These are phyloP conservation scores for Euplagia quadripunctaria DNA, from an alignment of 2,888 invertebrate species.

Conservation along the genomic window DNA sequence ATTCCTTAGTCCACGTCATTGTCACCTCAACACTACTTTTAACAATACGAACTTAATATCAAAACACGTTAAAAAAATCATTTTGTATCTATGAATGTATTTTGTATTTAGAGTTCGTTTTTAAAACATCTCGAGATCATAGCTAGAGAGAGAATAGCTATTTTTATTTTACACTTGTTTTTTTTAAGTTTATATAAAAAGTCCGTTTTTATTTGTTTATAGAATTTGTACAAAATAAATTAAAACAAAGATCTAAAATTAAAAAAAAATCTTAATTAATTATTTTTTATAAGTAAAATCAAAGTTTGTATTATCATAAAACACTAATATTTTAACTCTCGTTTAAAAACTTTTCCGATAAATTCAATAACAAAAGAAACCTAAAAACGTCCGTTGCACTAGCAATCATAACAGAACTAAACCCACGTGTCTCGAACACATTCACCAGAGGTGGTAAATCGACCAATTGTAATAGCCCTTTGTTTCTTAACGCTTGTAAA, in stretches of 20 bases:
- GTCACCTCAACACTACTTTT: conserved; percentile 50
- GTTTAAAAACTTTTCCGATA: conserved; percentile 12
- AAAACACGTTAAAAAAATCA: conserved; percentile 22
- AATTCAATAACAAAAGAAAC: background rate
- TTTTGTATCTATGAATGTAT: conserved; percentile 10
- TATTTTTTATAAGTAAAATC: background rate
- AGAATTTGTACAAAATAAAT: background rate
- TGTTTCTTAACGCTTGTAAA: conserved; percentile 25
- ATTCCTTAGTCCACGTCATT: conserved; percentile 81
- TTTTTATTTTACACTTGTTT: background rate
- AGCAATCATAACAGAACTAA: conserved; percentile 41
- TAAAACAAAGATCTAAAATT: background rate
- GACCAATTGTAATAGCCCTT: conserved; percentile 22
- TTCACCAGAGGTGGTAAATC: conserved; percentile 28
- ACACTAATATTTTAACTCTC: background rate
- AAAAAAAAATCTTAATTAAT: no score
- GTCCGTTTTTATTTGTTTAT: background rate
- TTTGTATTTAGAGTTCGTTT: background rate
- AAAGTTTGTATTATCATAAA: background rate
- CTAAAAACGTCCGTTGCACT: conserved; percentile 27
- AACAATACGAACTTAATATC: conserved; percentile 17
- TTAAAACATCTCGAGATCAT: conserved; percentile 3
- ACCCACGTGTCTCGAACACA: conserved; percentile 24
- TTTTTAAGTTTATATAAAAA: background rate
- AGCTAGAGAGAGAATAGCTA: no score